Conservation (phyloP, 2,888 invertebrate genomes). For the Allacma fusca region DNA sequence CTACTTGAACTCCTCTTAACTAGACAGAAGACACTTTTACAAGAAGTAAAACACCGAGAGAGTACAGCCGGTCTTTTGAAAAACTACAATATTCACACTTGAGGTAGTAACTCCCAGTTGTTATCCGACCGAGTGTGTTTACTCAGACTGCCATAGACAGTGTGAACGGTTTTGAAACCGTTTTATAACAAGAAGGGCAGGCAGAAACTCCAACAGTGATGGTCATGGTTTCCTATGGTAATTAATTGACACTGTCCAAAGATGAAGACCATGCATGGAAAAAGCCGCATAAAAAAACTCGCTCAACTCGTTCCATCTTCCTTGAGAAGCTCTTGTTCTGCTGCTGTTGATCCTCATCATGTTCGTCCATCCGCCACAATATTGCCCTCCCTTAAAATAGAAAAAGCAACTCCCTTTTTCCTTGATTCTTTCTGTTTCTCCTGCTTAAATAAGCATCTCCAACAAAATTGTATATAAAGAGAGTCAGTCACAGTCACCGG, state of each 20-base stretch:
- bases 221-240: conserved; percentile 39
- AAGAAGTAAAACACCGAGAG: no score
- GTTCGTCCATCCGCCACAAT: conserved; percentile 19
- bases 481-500: conserved; percentile 26
- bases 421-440: background rate
- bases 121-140: background rate
- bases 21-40: no score
- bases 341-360: conserved; percentile 14
- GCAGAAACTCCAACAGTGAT: background rate
- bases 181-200: background rate
- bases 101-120: no score
- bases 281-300: conserved; percentile 28
- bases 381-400: conserved; percentile 23
- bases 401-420: conserved; percentile 14
- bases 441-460: background rate
- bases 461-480: background rate
- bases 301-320: conserved; percentile 36
- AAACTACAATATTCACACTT: no score
- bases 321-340: conserved; percentile 12
- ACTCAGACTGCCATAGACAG: background rate
- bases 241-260: conserved; percentile 38
- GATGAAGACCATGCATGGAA: conserved; percentile 23
- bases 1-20: no score
- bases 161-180: background rate
- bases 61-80: no score